Base-by-base conservation (phyloP, 2,888 invertebrate genomes). In the Griposia aprilina region DNA sequence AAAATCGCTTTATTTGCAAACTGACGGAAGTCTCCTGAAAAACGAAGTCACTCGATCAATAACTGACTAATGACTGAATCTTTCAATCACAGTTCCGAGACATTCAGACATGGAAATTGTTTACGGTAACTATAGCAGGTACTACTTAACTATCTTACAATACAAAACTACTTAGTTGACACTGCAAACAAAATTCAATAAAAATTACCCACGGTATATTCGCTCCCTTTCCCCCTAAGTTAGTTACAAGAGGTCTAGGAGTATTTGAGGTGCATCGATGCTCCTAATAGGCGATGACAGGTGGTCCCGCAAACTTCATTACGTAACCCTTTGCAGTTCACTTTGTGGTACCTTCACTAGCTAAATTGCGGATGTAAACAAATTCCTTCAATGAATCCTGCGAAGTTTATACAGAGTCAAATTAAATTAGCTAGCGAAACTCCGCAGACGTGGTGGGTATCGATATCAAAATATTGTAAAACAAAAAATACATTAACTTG, bases 241-340 rank as follows among this genome's bases (percentile, higher is more conserved):
- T 36, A 60, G n/a, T 81, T 83, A 81, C 20, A 20, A 20, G 72
- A 72, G 77, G 85, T 77, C 76, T 72, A 30, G 63, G 60, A 74
- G 74, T 67, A 52, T 63, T 30, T 63, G 66, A 70, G 74, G 50
- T 84, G 86, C 84, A 84, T 78, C 62, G 55, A 30, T 73, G 69
- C 48, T 57, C n/a, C 20, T 76, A 81, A 86, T 57, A 48, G 41
- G 15, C 26, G 36, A 8, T 63, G 84, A 78, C 78, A 84, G 70
- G 86, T 78, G 48, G 41, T n/a, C 70, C 60, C 73, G 13, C 50
- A 73, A 82, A 84, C 62, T 78, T 63, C 10, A 60, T 84, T 83
- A 78, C 0, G 15, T 13, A 50, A 82, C 78, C 84, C 86, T 86
- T 82, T 70, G 57, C 69, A 55, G 66, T 60, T n/a, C 74, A 62